Conservation (phyloP, 2,113 vertebrate genomes). For the Pseudopodoces humilis region DNA sequence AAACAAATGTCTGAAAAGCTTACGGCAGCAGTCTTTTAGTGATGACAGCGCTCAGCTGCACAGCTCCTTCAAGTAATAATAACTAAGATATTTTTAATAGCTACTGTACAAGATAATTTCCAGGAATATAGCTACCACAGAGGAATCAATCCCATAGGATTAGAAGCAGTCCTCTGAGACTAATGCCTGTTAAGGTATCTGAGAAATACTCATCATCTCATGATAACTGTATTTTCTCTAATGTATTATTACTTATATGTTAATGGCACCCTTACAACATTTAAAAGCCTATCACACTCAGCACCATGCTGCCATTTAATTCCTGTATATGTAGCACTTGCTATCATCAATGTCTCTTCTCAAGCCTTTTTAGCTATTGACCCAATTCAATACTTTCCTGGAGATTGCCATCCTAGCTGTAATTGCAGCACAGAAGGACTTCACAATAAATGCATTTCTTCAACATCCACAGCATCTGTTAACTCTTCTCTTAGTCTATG, state of each 20-base stretch:
- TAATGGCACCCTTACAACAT: constrained; percentile 42
- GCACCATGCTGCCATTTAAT: neutral
- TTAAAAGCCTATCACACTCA: constrained; percentile 10
- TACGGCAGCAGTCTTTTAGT: neutral
- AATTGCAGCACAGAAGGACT: constrained; percentile 63
- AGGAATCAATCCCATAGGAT: constrained; percentile 7
- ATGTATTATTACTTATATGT: constrained; percentile 64
- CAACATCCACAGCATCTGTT: constrained; percentile 28
- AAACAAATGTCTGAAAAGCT: neutral
- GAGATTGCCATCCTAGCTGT: constrained; percentile 56
- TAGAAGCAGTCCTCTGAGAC: constrained; percentile 30
- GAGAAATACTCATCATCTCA: constrained; percentile 46
- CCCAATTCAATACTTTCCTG: constrained; percentile 73
- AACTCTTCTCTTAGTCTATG: neutral
- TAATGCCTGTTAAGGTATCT: constrained; percentile 12
- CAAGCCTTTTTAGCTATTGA: constrained; percentile 66
- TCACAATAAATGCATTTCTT: constrained; percentile 31
- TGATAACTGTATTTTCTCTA: constrained; percentile 31
- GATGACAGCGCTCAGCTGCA: neutral
- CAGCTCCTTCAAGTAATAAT: neutral
- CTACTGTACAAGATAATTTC: neutral
- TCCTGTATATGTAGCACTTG: constrained; percentile 29
- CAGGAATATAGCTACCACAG: neutral
- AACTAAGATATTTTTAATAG: neutral
- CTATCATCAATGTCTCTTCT: constrained; percentile 39